Percentiles rank a stretch among this genome's conserved stretches.
Evolutionary conservation across 92 coral and sea anemone genomes (phyloP).

Genomic region (Galaxea fascicularis): DNA sequence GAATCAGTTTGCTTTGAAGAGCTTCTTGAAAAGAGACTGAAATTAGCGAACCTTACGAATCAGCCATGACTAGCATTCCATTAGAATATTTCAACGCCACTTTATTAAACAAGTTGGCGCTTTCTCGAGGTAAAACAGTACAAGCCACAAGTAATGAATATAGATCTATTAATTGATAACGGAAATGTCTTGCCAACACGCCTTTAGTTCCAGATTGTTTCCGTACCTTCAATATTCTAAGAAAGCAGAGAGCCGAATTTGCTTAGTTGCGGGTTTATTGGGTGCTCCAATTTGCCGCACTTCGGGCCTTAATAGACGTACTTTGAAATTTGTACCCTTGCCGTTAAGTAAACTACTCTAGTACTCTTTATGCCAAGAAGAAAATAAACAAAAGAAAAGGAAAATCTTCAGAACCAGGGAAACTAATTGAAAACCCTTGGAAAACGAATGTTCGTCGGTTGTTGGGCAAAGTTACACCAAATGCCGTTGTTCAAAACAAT

Average conservation of each 20-base stretch:
- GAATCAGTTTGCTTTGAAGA: neutral
- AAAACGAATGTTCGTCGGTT: too few relatives aligned
- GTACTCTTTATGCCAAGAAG: neutral
- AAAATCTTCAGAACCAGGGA: neutral
- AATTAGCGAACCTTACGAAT: neutral
- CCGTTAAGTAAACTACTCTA: too few relatives aligned
- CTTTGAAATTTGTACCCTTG: neutral
- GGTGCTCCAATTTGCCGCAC: neutral
- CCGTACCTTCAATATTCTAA: neutral
- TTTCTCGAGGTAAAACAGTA: neutral
- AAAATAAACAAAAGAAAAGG: neutral
- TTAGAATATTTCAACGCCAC: neutral
- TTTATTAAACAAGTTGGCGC: neutral
- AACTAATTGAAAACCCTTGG: too few relatives aligned
- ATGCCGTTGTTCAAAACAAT: too few relatives aligned
- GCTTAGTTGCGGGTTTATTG: neutral
- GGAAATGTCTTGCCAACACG: neutral
- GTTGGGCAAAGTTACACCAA: too few relatives aligned
- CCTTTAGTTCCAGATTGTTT: neutral
- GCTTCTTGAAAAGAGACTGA: neutral
- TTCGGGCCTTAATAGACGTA: neutral
- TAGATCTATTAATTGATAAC: neutral
- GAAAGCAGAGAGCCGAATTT: too few relatives aligned
- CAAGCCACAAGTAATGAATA: conserved; percentile 1
- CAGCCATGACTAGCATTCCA: neutral